Evolutionary conservation across 2,888 invertebrate species (phyloP).

Genomic region (Agrotis segetum): DNA sequence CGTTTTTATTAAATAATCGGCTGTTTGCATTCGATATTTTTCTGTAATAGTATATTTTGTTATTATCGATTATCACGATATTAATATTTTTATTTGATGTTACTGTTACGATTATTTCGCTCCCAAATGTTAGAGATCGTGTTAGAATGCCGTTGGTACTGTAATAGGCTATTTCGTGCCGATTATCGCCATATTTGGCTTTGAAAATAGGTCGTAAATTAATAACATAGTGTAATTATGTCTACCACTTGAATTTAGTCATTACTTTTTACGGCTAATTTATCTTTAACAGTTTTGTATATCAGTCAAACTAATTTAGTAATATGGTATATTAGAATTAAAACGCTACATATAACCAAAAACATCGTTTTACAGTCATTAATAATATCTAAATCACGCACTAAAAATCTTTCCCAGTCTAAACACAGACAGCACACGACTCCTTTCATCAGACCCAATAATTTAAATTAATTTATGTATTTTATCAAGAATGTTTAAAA

Average conservation of each 20-base stretch:
- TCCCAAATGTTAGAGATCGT: constrained; percentile 21
- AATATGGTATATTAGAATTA: background rate
- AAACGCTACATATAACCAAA: background rate
- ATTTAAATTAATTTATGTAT: constrained; percentile 7
- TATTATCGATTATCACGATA: constrained; percentile 55
- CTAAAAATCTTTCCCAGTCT: background rate
- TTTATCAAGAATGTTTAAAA: background rate
- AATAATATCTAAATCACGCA: background rate
- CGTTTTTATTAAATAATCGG: constrained; percentile 58
- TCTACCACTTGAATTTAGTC: constrained; percentile 15
- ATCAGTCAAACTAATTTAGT: constrained; percentile 12
- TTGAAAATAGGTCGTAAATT: constrained; percentile 32
- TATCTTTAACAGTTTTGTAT: constrained; percentile 15
- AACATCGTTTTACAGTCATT: background rate
- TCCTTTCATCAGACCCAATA: constrained; percentile 8
- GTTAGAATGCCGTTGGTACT: constrained; percentile 41
- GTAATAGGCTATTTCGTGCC: constrained; percentile 31
- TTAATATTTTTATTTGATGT: constrained; percentile 54
- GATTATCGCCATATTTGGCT: constrained; percentile 32
- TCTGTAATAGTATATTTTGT: constrained; percentile 42
- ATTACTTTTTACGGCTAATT: constrained; percentile 33
- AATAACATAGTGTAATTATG: constrained; percentile 36
- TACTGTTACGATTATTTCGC: constrained; percentile 47
- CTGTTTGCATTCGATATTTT: constrained; percentile 43
- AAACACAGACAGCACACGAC: constrained; percentile 1